Evolutionary conservation across 2,888 invertebrate genomes (phyloP).

Genomic region (Arge pagana): DNA sequence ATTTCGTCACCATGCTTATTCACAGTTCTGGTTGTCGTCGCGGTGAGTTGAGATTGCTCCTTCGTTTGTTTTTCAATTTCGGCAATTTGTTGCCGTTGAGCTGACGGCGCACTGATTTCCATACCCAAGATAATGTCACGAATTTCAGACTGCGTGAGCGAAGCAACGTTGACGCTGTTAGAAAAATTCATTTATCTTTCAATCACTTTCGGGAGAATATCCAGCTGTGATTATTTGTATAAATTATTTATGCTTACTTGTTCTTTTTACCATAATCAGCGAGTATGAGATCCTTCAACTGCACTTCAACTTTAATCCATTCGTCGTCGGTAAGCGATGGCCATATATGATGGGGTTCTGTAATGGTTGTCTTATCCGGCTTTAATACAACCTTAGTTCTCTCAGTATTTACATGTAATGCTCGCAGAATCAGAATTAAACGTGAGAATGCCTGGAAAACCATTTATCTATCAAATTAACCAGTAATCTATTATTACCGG

Average conservation of each 20-base stretch:
- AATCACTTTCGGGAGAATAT: background rate
- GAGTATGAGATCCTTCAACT: conserved; percentile 95
- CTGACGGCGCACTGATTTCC: conserved; percentile 99
- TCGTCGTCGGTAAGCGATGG: conserved; percentile 96
- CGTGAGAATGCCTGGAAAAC: conserved; percentile 84
- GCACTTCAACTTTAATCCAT: conserved; percentile 99
- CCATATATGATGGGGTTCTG: conserved; percentile 99
- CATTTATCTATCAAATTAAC: too few relatives aligned
- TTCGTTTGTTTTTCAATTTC: conserved; percentile 99
- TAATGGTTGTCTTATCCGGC: conserved; percentile 98
- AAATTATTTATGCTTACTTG: conserved; percentile 66
- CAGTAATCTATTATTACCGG: conserved; percentile 10
- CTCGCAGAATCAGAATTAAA: conserved; percentile 92
- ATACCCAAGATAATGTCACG: conserved; percentile 98
- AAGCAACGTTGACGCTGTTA: conserved; percentile 92
- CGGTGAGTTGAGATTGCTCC: conserved; percentile 97
- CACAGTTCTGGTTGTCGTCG: conserved; percentile 97
- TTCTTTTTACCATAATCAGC: conserved; percentile 99
- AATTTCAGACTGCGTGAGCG: conserved; percentile 98
- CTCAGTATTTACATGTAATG: conserved; percentile 98
- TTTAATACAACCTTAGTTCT: conserved; percentile 97
- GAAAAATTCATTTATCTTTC: conserved; percentile 9
- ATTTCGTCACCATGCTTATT: conserved; percentile 99
- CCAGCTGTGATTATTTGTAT: background rate
- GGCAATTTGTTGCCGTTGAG: conserved; percentile 98